Evolutionary conservation across 2,797 vertebrate genomes (phyloP).

Genomic region (Lagorchestes hirsutus): DNA sequence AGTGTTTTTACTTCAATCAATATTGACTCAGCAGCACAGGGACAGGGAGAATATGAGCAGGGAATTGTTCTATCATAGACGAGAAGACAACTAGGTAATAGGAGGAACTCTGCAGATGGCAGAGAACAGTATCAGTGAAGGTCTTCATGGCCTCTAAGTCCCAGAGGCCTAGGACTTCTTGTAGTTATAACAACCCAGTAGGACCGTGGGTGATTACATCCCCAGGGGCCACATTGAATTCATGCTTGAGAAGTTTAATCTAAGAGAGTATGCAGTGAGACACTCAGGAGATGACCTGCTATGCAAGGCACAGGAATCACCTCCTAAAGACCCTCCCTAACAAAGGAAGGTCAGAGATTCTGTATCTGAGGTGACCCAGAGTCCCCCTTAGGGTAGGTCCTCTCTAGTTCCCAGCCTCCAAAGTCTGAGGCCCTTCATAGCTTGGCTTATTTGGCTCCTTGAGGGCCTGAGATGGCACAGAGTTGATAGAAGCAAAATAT

Average conservation of each 20-base stretch:
- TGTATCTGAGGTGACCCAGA: not conserved
- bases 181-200: not conserved
- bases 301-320: not conserved
- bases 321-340: not conserved
- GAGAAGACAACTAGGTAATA: not conserved
- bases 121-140: not conserved
- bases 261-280: not conserved
- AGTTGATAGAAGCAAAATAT: not conserved
- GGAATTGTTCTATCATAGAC: not conserved
- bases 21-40: not conserved
- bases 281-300: not conserved
- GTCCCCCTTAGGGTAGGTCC: not conserved
- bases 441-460: constrained; percentile 4
- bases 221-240: not conserved
- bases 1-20: not conserved
- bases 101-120: not conserved
- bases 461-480: constrained; percentile 41
- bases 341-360: not conserved
- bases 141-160: not conserved
- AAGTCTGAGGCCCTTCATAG: not conserved
- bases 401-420: not conserved
- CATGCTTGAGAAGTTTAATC: not conserved
- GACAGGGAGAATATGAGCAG: not conserved
- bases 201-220: not conserved
- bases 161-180: not conserved